Evolutionary conservation across 2,888 invertebrate genomes (phyloP), one percentile per base, ranked within the genome.

Genomic region (Chaetoderma sp.): DNA sequence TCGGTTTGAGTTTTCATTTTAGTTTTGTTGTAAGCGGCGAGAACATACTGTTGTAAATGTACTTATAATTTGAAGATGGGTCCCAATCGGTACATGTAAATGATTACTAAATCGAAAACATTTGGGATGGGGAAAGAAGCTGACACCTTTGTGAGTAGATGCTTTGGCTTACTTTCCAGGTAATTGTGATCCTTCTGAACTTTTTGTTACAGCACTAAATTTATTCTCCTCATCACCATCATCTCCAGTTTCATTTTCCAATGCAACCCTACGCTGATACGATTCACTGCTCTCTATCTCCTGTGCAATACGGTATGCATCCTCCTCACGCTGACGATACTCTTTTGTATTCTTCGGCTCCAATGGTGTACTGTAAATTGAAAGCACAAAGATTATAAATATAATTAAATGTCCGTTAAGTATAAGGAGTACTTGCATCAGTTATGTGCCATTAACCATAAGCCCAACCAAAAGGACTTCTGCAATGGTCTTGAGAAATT

Each of bases 281-380:
- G 90, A 89, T 0, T 94, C 93, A 80, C 93, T 93, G 80, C 90
- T 92, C 85, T 98, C 97, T 70, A 98, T 98, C 88, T 97, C 97
- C 47, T 91, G 92, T 0, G 98, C 98, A 72, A 98, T 92, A 84
- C 93, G 92, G 55, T 93, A 92, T 0, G 98, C 98, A 84, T 94
- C 93, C 16, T 93, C 93, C 86, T 94, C 93, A 55, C 92, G 91
- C 80, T 93, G 91, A 88, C 92, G 92, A 79, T 92, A 96, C 83
- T 96, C 95, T 80, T 93, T 92, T 4, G 94, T 93, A 83, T 97
- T 94, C 77, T 91, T 92, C 80, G 92, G 91, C 83, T 94, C 93
- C 79, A 98, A 88, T 72, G 91, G 93, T 78, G 95, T 91, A 25
- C 86, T 87, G 73, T 54, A 77, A 75, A 33, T 55, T n/a, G n/a